These are phyloP conservation scores for Eretmochelys imbricata DNA, from an alignment of 2,113 vertebrate species.

Conservation along the genomic window DNA sequence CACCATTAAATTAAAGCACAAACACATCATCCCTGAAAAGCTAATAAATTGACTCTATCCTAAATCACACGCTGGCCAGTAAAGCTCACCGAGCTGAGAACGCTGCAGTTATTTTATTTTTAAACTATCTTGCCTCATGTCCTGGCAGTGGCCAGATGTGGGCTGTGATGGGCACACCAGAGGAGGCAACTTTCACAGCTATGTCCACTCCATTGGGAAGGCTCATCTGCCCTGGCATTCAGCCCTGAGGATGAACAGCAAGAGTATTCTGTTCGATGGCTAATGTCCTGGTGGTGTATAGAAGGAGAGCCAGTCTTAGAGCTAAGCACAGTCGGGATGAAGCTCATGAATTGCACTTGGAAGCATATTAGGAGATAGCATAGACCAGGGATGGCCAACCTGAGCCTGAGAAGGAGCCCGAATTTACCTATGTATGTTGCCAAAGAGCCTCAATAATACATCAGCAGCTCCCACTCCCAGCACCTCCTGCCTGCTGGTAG, in stretches of 20 bases:
- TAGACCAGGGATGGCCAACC: background rate
- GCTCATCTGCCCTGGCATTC: background rate
- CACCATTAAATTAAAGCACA: background rate
- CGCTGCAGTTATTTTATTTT: no score
- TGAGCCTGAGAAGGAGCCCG: no score
- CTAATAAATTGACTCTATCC: background rate
- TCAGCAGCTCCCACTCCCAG: no score
- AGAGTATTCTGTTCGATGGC: background rate
- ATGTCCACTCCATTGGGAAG: background rate
- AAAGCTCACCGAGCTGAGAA: no score
- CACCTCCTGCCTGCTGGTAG: no score
- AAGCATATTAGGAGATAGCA: background rate
- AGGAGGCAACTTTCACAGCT: background rate
- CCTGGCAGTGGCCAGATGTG: background rate
- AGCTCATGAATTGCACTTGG: background rate
- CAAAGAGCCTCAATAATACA: no score
- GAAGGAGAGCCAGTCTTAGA: background rate
- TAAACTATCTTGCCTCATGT: background rate
- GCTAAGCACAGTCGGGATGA: no score
- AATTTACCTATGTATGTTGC: no score
- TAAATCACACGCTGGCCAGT: background rate
- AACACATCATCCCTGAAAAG: background rate
- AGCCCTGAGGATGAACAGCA: rapidly evolving
- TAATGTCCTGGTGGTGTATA: background rate
- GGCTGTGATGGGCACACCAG: background rate